Base-by-base conservation (phyloP, 2,113 vertebrate genomes). In the Mixornis gularis region DNA sequence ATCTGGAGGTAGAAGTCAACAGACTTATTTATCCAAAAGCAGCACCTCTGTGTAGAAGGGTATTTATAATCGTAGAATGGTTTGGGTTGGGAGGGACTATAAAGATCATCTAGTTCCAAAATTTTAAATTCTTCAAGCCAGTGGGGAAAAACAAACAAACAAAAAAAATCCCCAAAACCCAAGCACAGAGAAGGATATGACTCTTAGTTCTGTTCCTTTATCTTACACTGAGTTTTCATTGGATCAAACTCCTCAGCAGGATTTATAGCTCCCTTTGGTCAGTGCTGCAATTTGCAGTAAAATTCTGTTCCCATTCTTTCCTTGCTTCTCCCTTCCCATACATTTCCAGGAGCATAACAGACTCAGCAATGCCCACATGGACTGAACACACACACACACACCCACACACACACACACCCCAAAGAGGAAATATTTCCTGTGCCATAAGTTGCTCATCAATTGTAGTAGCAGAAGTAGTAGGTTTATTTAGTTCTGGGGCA, bases 31-130 rank as follows among this genome's bases (percentile, higher is more conserved):
- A 40, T 87, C 48, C 16, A 66, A 69, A 83, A 83, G 26, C 20
- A 25, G 12, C 3, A 7, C 9, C 15, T 78, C 0, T 0, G 9
- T 76, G 24, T 10, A 56, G 21, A 56, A 78, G 43, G 4, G 7
- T 36, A 27, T 80, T 68, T 59, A 40, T 41, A 40, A 46, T 59
- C n/a, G 43, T 4, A 44, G 24, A 46, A 59, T 26, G 6, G 13
- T 40, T 59, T 46, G n/a, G 10, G 24, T 66, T 52, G 24, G 60
- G 40, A 80, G 9, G 7, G 5, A 25, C 16, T n/a, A 66, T 38
- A 38, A 66, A 21, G 18, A 59, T 25, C 12, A 52, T 10, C 16
- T n/a, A 25, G 5, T 21, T 59, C 10, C 36, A 73, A 65, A 52
- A 44, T 20, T 38, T 79, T 26, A 32, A 44, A 32, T 38, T 86